Percentiles rank a stretch among this genome's conserved stretches.
phyloP scores from a whole-genome alignment of 2,888 invertebrate genomes.

The Prosopocoilus inquinatus region DNA sequence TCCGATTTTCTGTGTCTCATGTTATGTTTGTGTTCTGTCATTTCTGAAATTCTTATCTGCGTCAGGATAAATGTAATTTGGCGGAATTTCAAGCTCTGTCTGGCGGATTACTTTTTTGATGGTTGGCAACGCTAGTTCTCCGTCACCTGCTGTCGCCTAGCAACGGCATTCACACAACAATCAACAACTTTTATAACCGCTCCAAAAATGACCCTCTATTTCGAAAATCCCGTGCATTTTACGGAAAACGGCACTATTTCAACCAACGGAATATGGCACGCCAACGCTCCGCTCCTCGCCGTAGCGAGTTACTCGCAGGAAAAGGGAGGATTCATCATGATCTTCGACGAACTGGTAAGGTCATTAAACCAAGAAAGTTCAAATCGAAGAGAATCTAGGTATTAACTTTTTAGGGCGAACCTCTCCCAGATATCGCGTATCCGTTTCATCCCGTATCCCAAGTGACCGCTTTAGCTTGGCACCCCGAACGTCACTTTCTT shows the following conservation, averaged over 20 bases:
- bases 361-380: neutral
- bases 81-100: no score
- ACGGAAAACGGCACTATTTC: constrained; percentile 73
- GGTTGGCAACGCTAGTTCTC: no score
- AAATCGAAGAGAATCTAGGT: constrained; percentile 1
- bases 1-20: no score
- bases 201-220: constrained; percentile 72
- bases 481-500: constrained; percentile 78
- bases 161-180: neutral
- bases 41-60: no score
- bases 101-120: neutral
- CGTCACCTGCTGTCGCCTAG: neutral
- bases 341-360: constrained; percentile 80
- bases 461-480: constrained; percentile 84
- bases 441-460: constrained; percentile 75
- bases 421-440: constrained; percentile 72
- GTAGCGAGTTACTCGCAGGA: constrained; percentile 86
- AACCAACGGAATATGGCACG: constrained; percentile 82
- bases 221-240: constrained; percentile 80
- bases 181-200: constrained; percentile 12
- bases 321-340: constrained; percentile 82
- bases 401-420: constrained; percentile 62
- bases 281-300: constrained; percentile 74
- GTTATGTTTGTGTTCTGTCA: no score
- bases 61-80: no score